A percentile compares a stretch with the other conserved stretches of the same genome.
phyloP scores from a whole-genome alignment of 2,113 vertebrate species.

The Poecile atricapillus region DNA sequence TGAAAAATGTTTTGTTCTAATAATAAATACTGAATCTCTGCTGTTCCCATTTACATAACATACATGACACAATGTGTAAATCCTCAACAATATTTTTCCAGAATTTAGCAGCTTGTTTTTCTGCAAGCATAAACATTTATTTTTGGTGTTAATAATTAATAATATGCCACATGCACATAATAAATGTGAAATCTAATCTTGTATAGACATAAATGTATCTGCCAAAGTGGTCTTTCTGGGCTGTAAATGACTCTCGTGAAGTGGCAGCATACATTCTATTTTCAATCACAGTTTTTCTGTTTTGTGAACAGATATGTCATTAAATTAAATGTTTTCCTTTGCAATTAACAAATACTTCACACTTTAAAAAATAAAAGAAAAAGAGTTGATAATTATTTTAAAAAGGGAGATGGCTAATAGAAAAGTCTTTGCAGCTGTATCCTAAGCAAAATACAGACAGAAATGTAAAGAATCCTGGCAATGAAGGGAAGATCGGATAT shows the following conservation, averaged over 20 bases:
- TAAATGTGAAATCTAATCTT: constrained; percentile 44
- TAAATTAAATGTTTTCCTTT: constrained; percentile 9
- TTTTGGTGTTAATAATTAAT: constrained; percentile 63
- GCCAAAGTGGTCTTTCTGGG: constrained; percentile 46
- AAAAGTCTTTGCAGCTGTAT: neutral
- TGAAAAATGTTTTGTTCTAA: constrained; percentile 35
- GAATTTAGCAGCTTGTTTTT: constrained; percentile 62
- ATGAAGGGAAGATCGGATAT: neutral
- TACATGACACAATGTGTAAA: constrained; percentile 54
- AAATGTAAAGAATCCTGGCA: neutral
- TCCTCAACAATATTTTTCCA: constrained; percentile 55
- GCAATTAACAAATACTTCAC: neutral
- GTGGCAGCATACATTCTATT: neutral
- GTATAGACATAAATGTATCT: constrained; percentile 32
- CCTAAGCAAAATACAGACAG: neutral
- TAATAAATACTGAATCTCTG: constrained; percentile 28
- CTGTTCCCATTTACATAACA: constrained; percentile 34
- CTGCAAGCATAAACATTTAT: constrained; percentile 53
- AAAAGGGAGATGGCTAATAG: neutral
- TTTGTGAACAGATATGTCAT: constrained; percentile 11
- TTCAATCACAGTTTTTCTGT: constrained; percentile 2
- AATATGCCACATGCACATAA: constrained; percentile 49
- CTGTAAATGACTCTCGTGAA: constrained; percentile 28
- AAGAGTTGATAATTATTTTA: neutral
- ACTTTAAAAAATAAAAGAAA: neutral